A percentile compares a stretch with the other conserved stretches of the same genome.
phyloP scores from a whole-genome alignment of 2,888 invertebrate genomes.

The Congeria kusceri region DNA sequence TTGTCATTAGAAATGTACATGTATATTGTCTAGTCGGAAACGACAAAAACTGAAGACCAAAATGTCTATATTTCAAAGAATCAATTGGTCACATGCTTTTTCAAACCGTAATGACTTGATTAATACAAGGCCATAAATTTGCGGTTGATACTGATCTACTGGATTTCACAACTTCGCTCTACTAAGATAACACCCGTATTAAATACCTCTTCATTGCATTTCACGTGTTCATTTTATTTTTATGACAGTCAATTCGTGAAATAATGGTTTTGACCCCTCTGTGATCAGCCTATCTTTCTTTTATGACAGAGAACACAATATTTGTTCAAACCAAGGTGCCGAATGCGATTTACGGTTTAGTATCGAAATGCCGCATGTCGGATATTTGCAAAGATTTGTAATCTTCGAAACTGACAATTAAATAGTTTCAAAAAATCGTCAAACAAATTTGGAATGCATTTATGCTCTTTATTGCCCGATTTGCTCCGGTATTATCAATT shows the following conservation, averaged over 20 bases:
- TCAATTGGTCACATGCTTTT: no score
- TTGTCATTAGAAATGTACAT: no score
- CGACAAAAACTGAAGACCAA: no score
- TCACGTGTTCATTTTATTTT: constrained; percentile 28
- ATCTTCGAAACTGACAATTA: constrained; percentile 7
- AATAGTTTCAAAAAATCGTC: constrained; percentile 30
- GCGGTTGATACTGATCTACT: neutral
- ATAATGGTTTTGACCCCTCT: constrained; percentile 41
- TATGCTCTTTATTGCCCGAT: neutral
- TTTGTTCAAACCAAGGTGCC: constrained; percentile 32
- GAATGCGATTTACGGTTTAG: constrained; percentile 23
- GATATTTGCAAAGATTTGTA: constrained; percentile 4
- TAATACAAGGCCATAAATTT: no score
- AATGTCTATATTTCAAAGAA: no score
- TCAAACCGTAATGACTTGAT: no score
- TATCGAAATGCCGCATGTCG: constrained; percentile 3
- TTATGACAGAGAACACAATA: constrained; percentile 25
- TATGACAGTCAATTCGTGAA: constrained; percentile 22
- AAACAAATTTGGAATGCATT: constrained; percentile 9
- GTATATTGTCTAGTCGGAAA: no score
- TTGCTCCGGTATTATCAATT: no score
- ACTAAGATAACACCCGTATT: constrained; percentile 12
- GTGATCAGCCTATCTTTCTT: constrained; percentile 10
- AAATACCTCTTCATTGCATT: constrained; percentile 20
- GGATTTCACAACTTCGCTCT: neutral